Evolutionary conservation across 2,888 invertebrate genomes (phyloP).

Genomic region (Papilio elwesi): DNA sequence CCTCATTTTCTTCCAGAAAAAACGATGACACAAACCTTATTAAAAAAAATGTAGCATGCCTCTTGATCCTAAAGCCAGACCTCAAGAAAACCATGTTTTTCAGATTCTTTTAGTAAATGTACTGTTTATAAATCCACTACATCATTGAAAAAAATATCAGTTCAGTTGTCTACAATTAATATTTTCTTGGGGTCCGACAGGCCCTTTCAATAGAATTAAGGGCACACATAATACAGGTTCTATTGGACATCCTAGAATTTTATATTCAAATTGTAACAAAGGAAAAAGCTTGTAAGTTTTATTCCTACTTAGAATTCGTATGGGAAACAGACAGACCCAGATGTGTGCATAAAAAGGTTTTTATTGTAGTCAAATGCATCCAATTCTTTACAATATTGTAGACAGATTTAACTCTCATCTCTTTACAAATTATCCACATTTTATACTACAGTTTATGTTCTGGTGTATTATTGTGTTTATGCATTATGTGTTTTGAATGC

Average conservation of each 20-base stretch:
- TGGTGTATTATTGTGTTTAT: background rate
- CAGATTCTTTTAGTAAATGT: background rate
- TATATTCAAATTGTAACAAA: conserved; percentile 31
- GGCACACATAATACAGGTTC: conserved; percentile 23
- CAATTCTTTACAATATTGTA: background rate
- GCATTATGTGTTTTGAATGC: background rate
- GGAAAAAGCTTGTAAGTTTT: conserved; percentile 11
- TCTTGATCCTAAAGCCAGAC: conserved; percentile 1
- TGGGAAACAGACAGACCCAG: conserved; percentile 36
- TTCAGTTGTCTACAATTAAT: background rate
- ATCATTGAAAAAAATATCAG: background rate
- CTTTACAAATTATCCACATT: background rate
- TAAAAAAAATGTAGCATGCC: background rate
- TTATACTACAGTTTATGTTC: background rate
- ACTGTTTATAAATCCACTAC: background rate
- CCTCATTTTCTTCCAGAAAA: conserved; percentile 18
- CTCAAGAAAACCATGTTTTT: background rate
- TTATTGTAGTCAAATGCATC: background rate
- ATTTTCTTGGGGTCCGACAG: conserved; percentile 17
- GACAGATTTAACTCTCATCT: background rate
- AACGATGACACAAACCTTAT: background rate
- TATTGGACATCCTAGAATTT: conserved; percentile 10
- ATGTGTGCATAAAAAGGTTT: conserved; percentile 14
- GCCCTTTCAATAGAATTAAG: conserved; percentile 21
- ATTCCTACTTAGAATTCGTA: conserved; percentile 5